Evolutionary conservation across 2,797 vertebrate genomes (phyloP), one percentile per base, ranked within the genome.

Genomic region (Periparus ater): DNA sequence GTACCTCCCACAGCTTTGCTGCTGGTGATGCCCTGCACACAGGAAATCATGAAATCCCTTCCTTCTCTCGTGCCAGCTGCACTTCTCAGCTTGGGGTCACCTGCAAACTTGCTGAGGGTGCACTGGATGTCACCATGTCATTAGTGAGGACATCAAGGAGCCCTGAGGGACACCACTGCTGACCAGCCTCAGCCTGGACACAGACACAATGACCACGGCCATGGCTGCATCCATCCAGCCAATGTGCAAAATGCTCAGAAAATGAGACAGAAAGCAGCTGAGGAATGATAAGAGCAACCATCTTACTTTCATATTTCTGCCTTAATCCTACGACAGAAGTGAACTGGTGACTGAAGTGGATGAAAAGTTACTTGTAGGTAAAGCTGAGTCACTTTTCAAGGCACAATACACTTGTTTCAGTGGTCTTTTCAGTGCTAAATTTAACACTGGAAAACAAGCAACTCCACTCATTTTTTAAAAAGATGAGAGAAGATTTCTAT

Each of bases 1-100:
- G 26, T 9, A 2, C 17, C 21, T 0, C 0, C 11, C 7, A 6
- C 34, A 17, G 17, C 11, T 54, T n/a, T 61, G 19, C 20, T 57
- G 8, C 23, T 22, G 13, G 6, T 2, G 36, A 47, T 3, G 13
- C 4, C 23, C 7, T 48, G 23, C 10, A 30, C 9, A 5, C 57
- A 45, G 15, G 10, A 88, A 76, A 71, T 12, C 11, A 63, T 1
- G 1, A 63, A 80, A 55, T 27, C 30, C 30, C 26, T 11, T 34
- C 47, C 30, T 48, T 30, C 21, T 22, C 54, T 30, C 10, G 21
- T 17, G 26, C 15, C 29, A 60, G 1, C 21, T 30, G 30, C 47
- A 6, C 17, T 45, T 8, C 25, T 25, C 47, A 34, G 17, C 47
- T 34, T 21, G 2, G 20, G 16, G 14, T 16, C 15, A 16, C 6